phyloP scores from a whole-genome alignment of 2,888 invertebrate species.

The Sesia bembeciformis region DNA sequence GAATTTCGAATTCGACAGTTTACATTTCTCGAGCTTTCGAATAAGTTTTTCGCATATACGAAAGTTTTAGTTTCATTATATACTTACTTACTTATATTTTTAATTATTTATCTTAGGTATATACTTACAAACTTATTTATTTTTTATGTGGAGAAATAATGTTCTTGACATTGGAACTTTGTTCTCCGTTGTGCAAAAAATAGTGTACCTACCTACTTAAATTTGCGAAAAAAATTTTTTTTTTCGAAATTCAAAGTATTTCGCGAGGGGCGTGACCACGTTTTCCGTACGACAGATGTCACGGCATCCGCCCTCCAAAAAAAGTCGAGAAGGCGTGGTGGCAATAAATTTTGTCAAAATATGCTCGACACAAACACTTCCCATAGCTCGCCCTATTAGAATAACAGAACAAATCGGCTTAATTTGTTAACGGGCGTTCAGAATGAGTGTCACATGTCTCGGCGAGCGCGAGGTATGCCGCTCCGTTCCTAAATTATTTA shows the following conservation, averaged over 20 bases:
- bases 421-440: slow-evolving; percentile 70
- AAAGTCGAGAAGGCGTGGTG: slow-evolving; percentile 62
- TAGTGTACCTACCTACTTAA: too few species aligned
- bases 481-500: slow-evolving; percentile 48
- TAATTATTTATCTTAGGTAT: too few species aligned
- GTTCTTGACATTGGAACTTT: too few species aligned
- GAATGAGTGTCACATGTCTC: slow-evolving; percentile 68
- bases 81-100: too few species aligned
- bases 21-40: too few species aligned
- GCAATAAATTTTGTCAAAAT: slow-evolving; percentile 75
- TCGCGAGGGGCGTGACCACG: slow-evolving; percentile 49
- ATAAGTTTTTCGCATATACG: too few species aligned
- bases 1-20: too few species aligned
- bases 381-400: slow-evolving; percentile 65
- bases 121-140: too few species aligned
- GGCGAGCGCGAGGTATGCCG: slow-evolving; percentile 36
- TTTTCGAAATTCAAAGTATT: slow-evolving; percentile 35
- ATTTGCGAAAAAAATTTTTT: neutral
- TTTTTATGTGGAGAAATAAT: too few species aligned
- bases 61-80: too few species aligned
- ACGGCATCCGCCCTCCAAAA: slow-evolving; percentile 62
- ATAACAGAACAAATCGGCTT: slow-evolving; percentile 71
- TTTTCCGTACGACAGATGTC: slow-evolving; percentile 62
- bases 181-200: neutral
- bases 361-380: slow-evolving; percentile 68